Conservation (phyloP, 2,797 vertebrate species). For the Sarcoramphus papa region DNA sequence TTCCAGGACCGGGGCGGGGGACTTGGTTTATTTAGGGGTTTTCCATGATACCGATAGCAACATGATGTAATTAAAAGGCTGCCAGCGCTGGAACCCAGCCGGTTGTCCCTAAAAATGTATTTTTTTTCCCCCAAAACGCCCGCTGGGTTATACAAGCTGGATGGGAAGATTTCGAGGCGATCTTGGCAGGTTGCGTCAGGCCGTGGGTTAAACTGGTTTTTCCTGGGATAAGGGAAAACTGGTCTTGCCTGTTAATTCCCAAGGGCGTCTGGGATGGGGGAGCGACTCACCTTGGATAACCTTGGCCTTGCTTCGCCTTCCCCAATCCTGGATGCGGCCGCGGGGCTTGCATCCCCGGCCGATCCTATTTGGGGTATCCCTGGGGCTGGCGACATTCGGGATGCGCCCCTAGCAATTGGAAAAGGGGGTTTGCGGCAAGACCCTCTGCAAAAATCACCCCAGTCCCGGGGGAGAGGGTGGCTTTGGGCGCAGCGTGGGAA, state of each 20-base stretch:
- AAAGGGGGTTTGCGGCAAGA: background rate
- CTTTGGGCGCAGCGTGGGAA: background rate
- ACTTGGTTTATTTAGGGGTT: background rate
- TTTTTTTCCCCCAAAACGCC: background rate
- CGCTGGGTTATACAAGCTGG: background rate
- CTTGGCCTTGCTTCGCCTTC: background rate
- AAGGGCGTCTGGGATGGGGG: background rate
- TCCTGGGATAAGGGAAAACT: conserved; percentile 7
- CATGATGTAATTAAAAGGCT: rapidly evolving
- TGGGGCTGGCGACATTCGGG: background rate
- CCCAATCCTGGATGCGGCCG: rapidly evolving
- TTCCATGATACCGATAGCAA: background rate
- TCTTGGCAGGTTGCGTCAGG: background rate
- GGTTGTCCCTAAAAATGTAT: background rate
- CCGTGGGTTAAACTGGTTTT: conserved; percentile 52
- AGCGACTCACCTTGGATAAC: background rate
- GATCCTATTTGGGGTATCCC: background rate
- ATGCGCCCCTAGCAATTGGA: rapidly evolving
- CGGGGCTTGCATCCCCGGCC: background rate
- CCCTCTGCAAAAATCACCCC: background rate
- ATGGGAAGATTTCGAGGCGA: background rate
- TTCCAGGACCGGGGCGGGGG: rapidly evolving
- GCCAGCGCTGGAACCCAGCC: rapidly evolving
- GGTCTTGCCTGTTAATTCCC: background rate
- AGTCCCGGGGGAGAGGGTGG: background rate